Evolutionary conservation across 2,797 vertebrate genomes (phyloP).

Genomic region (Delichon dasypus): DNA sequence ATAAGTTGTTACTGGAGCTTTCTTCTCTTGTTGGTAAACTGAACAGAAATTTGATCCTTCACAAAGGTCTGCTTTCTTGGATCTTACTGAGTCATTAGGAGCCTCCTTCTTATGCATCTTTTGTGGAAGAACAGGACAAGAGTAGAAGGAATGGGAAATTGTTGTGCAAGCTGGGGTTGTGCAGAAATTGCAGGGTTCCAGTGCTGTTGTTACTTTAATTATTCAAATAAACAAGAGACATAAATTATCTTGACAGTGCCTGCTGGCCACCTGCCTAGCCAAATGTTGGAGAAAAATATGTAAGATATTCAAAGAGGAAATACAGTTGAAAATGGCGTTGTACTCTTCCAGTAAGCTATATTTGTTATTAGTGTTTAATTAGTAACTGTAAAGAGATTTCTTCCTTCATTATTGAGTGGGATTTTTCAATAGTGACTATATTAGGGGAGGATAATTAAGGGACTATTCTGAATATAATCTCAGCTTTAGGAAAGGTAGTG

Average conservation of each 20-base stretch:
- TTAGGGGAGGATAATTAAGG: not conserved
- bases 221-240: conserved; percentile 64
- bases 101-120: not conserved
- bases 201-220: conserved; percentile 62
- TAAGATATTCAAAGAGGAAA: conserved; percentile 1
- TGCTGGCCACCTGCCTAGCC: conserved; percentile 64
- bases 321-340: not conserved
- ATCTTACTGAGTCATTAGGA: not conserved
- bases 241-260: conserved; percentile 70
- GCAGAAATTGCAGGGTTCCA: conserved; percentile 45
- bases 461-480: not conserved
- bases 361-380: not conserved
- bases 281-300: conserved; percentile 58
- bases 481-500: not conserved
- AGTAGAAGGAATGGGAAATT: not conserved
- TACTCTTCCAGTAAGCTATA: not conserved
- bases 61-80: not conserved
- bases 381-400: not conserved
- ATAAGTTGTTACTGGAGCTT: not conserved
- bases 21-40: rapidly evolving
- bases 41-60: not conserved
- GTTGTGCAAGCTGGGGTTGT: not conserved
- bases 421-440: not conserved
- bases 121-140: not conserved
- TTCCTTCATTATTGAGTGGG: not conserved